Conservation (phyloP, 2,888 invertebrate species). For the Aspidiotus rigidus region DNA sequence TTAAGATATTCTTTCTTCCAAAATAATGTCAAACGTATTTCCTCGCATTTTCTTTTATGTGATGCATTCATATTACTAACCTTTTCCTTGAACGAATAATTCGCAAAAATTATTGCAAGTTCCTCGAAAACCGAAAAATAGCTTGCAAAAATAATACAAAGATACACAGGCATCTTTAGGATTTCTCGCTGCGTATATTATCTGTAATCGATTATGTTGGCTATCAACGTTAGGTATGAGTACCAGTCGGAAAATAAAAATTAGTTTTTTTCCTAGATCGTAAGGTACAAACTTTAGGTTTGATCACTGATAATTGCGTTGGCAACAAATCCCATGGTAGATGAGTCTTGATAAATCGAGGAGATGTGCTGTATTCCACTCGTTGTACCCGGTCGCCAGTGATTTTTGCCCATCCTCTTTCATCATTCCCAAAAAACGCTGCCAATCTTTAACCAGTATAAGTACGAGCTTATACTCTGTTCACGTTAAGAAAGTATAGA, state of each 20-base stretch:
- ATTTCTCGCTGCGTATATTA: constrained; percentile 77
- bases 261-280: background rate
- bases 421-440: constrained; percentile 53
- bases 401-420: constrained; percentile 49
- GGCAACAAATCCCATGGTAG: constrained; percentile 46
- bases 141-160: constrained; percentile 69
- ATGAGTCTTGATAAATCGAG: constrained; percentile 44
- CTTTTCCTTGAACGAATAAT: constrained; percentile 57
- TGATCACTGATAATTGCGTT: constrained; percentile 48
- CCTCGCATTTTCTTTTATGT: too few relatives aligned
- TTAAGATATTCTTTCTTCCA: background rate
- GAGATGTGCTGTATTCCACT: constrained; percentile 57
- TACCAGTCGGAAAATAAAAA: background rate
- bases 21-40: background rate
- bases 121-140: constrained; percentile 55
- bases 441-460: constrained; percentile 43
- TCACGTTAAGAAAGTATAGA: too few relatives aligned
- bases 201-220: constrained; percentile 45
- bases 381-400: constrained; percentile 63
- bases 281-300: constrained; percentile 61
- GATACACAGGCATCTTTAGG: constrained; percentile 86
- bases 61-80: constrained; percentile 45
- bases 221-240: background rate
- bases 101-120: constrained; percentile 67
- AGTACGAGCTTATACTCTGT: too few relatives aligned